These are phyloP conservation scores for Vulpes lagopus DNA, from an alignment of 2,113 vertebrate species.

Conservation along the genomic window DNA sequence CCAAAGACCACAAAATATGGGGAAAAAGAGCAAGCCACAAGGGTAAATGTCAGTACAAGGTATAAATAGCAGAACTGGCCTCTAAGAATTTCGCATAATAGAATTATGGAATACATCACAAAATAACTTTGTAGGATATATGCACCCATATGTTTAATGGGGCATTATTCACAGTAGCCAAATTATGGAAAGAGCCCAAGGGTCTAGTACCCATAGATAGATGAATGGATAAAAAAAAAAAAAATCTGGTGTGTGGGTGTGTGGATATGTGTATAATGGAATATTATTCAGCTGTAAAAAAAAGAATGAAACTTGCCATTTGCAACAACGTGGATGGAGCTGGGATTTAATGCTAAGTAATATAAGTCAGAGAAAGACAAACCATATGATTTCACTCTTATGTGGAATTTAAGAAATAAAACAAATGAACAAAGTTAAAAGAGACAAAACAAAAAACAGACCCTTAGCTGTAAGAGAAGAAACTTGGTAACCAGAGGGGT, in stretches of 20 bases:
- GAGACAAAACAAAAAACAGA: neutral
- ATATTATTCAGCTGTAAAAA: neutral
- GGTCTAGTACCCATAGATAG: neutral
- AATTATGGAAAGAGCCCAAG: neutral
- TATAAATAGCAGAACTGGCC: neutral
- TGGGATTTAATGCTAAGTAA: neutral
- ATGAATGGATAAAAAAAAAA: neutral
- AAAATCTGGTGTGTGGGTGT: neutral
- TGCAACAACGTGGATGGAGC: neutral
- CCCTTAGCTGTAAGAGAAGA: neutral
- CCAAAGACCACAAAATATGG: constrained; percentile 31
- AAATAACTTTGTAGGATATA: neutral
- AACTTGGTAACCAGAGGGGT: neutral
- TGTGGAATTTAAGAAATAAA: neutral
- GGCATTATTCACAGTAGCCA: neutral
- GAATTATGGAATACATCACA: neutral
- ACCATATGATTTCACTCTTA: neutral
- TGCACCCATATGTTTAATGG: neutral
- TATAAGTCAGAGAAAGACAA: neutral
- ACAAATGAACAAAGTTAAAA: neutral
- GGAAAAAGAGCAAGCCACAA: neutral
- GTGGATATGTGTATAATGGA: no score
- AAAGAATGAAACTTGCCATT: neutral
- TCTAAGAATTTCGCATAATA: neutral
- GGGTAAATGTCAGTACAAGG: neutral